Percentiles rank a stretch among this genome's conserved stretches.
phyloP scores from a whole-genome alignment of 2,113 vertebrate genomes.

The Gyps fulvus region DNA sequence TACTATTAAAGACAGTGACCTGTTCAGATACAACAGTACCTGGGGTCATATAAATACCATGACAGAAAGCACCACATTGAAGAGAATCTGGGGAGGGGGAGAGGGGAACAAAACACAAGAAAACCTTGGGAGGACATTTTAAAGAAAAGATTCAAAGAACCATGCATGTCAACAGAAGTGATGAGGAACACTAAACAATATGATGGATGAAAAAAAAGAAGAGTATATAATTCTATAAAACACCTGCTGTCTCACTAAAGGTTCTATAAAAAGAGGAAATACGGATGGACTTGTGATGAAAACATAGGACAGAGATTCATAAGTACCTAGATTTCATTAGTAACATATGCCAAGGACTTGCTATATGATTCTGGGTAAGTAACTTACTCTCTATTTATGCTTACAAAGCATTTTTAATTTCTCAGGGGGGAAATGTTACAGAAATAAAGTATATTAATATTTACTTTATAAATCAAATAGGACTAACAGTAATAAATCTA shows the following conservation, averaged over 20 bases:
- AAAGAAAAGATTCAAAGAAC: background rate
- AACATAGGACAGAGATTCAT: background rate
- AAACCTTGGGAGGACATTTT: background rate
- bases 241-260: background rate
- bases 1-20: background rate
- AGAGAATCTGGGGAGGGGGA: background rate
- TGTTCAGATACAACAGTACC: background rate
- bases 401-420: background rate
- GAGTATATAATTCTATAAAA: background rate
- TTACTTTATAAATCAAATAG: slow-evolving; percentile 13
- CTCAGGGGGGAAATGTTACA: background rate
- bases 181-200: background rate
- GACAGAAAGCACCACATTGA: background rate
- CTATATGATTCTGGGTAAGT: background rate
- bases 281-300: background rate
- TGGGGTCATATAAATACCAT: background rate
- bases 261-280: background rate
- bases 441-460: background rate
- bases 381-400: background rate
- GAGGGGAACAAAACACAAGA: background rate
- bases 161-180: background rate
- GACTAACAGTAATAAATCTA: background rate
- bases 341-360: background rate
- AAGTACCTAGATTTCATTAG: background rate
- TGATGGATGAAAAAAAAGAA: background rate